Percentiles rank a stretch among this genome's conserved stretches.
Conservation (phyloP, 1,140 invertebrate genomes). For the Globodera rostochiensis region DNA sequence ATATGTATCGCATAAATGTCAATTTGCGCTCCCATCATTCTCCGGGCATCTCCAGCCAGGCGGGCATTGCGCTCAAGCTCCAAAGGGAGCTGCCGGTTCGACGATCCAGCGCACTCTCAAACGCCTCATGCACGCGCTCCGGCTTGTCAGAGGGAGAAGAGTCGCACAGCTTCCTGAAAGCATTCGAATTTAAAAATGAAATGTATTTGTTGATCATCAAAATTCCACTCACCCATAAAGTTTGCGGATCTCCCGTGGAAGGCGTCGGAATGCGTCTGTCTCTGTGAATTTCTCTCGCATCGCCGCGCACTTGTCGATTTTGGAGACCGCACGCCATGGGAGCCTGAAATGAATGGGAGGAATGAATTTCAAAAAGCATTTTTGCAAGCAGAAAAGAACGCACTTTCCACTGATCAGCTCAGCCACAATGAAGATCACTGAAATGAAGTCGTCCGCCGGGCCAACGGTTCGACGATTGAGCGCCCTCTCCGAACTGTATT, state of each 20-base stretch:
- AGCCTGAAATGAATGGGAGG: conserved; percentile 25
- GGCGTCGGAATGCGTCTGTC: background rate
- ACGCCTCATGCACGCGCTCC: background rate
- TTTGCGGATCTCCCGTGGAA: conserved; percentile 15
- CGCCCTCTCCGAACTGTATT: conserved; percentile 28
- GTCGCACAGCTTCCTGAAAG: background rate
- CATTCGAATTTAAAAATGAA: background rate
- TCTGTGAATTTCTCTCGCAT: background rate
- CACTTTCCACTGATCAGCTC: conserved; percentile 36
- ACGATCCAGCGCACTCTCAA: background rate
- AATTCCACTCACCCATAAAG: conserved; percentile 1
- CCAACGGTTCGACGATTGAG: conserved; percentile 20
- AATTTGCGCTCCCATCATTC: background rate
- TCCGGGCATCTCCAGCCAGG: background rate
- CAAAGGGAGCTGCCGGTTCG: background rate
- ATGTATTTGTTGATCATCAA: background rate
- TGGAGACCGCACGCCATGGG: conserved; percentile 27
- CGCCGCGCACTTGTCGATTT: background rate
- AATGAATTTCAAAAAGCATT: conserved; percentile 1
- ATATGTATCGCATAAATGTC: too few species aligned
- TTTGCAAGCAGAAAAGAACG: conserved; percentile 7
- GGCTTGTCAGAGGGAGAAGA: background rate
- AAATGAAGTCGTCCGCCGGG: conserved; percentile 34
- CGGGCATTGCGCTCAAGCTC: background rate
- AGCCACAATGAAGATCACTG: conserved; percentile 28